Percentiles rank a stretch among this genome's conserved stretches.
Conservation (phyloP, 2,113 vertebrate genomes). For the Melanocharis versteri region DNA sequence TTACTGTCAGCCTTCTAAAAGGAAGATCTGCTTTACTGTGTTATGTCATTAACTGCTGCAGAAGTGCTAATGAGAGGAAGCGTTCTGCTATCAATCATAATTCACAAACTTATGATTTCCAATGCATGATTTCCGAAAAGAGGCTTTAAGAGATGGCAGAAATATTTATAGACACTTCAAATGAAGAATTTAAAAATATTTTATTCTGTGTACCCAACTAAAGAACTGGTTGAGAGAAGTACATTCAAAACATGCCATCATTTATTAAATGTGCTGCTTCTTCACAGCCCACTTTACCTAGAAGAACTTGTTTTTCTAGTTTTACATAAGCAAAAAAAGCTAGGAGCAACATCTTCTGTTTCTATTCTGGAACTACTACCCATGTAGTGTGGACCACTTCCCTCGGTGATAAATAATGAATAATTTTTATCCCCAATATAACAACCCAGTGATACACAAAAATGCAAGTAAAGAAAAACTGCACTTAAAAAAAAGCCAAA, state of each 20-base stretch:
- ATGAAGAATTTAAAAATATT: not conserved
- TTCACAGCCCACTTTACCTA: not conserved
- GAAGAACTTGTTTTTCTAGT: constrained; percentile 6
- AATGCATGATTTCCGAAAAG: not conserved
- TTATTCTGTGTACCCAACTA: not conserved
- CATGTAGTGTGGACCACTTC: not conserved
- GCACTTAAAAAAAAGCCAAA: not conserved
- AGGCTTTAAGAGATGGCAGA: not conserved
- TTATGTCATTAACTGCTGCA: not conserved
- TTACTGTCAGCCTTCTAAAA: not conserved
- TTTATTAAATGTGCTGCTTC: not conserved
- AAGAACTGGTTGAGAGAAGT: not conserved
- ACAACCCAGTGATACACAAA: not conserved
- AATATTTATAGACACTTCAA: not conserved
- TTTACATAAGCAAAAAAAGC: not conserved
- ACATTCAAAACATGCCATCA: not conserved
- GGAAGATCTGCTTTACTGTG: not conserved
- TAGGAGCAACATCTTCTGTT: not conserved
- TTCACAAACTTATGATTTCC: not conserved
- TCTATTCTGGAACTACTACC: not conserved
- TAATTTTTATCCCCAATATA: not conserved
- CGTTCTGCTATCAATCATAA: not conserved
- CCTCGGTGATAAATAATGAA: not conserved
- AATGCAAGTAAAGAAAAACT: not conserved
- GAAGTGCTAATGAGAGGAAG: not conserved